Base-by-base conservation (phyloP, 2,888 invertebrate genomes). In the Erebia palarica region DNA sequence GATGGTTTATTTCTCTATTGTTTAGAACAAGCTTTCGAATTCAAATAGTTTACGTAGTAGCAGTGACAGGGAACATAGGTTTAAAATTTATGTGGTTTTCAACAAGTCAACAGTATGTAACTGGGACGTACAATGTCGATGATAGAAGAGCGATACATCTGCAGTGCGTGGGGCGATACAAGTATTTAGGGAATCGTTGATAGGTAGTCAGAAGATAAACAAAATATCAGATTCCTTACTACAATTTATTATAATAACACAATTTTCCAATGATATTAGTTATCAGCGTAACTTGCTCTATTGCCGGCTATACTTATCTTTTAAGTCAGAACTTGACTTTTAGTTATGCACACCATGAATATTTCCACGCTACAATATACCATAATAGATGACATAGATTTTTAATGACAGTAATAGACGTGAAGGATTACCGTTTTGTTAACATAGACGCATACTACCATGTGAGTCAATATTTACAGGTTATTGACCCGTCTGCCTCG, bases 1-100 rank as follows among this genome's bases (percentile, higher is more conserved):
- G 83, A 82, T 86, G 78, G 84, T 91, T 90, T 91, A 91, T 90
- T 86, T 86, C 83, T 83, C 89, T 87, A 90, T 90, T 91, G 91
- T 91, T 85, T 81, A 74, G 79, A 82, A 81, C 79, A 81, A 82
- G 86, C 79, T 86, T 86, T 84, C 84, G 86, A 82, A 78, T 78
- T 79, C 78, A 8, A 18, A 63, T 74, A 77, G 76, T 77, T 75
- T 73, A 73, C 74, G 71, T 71, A 68, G 74, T 71, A 70, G 68
- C 72, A 47, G 47, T 63, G 68, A 68, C 72, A 68, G 63, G 63
- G 69, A 70, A 68, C 60, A 76, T 63, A 16, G 72, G 79, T 77
- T 80, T 81, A 75, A 81, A 82, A 81, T 82, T 86, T 86, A 88
- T 86, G 81, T 85, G 80, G 84, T 85, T 84, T 83, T 77, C 74